These are phyloP conservation scores for Microhierax caerulescens DNA, from an alignment of 2,797 vertebrate genomes.

Conservation along the genomic window DNA sequence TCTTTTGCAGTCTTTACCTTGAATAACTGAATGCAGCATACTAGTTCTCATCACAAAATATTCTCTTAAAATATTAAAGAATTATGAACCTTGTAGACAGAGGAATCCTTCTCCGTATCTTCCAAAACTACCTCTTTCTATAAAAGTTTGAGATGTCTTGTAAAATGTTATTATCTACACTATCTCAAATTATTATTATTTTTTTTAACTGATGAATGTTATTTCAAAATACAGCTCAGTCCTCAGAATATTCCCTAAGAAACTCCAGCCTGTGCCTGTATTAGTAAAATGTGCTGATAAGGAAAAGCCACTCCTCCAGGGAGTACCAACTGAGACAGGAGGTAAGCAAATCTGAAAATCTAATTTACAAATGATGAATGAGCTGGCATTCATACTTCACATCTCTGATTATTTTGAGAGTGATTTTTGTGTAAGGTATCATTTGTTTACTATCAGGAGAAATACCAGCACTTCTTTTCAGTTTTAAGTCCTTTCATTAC, in stretches of 20 bases:
- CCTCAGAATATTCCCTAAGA: background rate
- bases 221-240: background rate
- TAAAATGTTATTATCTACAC: background rate
- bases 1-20: background rate
- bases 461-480: background rate
- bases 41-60: background rate
- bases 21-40: background rate
- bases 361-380: background rate
- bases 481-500: background rate
- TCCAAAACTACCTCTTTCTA: background rate
- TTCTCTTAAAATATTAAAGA: background rate
- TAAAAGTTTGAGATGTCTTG: background rate
- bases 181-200: background rate
- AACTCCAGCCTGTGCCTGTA: background rate
- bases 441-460: background rate
- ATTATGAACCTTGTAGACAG: background rate
- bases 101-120: background rate
- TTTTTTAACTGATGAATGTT: background rate
- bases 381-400: background rate
- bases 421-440: background rate
- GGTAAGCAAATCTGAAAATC: background rate
- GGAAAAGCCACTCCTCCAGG: background rate
- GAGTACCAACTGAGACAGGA: background rate
- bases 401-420: background rate
- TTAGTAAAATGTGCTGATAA: background rate